Conservation (phyloP, 2,888 invertebrate genomes). For the Papilio gigon region DNA sequence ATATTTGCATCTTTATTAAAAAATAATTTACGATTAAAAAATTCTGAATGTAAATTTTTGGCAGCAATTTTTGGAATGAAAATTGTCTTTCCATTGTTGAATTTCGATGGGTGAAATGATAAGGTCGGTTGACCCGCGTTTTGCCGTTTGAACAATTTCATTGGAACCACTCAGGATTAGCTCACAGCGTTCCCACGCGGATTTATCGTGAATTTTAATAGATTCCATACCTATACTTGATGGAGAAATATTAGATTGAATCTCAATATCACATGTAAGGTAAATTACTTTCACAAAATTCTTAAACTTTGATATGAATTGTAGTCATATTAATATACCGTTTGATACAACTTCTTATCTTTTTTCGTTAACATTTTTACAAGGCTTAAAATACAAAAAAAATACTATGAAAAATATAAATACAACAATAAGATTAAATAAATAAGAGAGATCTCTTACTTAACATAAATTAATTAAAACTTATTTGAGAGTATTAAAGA, state of each 20-base stretch:
- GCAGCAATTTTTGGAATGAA: background rate
- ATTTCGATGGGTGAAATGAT: slow-evolving; percentile 16
- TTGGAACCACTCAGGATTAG: slow-evolving; percentile 24
- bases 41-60: background rate
- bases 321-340: too few species aligned
- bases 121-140: slow-evolving; percentile 22
- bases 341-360: too few species aligned
- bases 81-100: slow-evolving; percentile 17
- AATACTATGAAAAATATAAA: background rate
- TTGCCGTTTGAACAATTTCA: slow-evolving; percentile 22
- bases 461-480: slow-evolving; percentile 7
- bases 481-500: slow-evolving; percentile 8
- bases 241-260: background rate
- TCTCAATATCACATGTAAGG: background rate
- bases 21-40: background rate
- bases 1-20: too few species aligned
- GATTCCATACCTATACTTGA: slow-evolving; percentile 15
- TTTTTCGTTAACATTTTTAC: too few species aligned
- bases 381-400: background rate
- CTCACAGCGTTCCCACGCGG: slow-evolving; percentile 24
- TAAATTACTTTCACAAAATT: background rate
- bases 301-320: too few species aligned
- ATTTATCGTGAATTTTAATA: slow-evolving; percentile 40
- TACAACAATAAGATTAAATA: background rate
- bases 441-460: background rate